These are phyloP conservation scores for Callinectes sapidus DNA, from an alignment of 2,888 invertebrate genomes.

Conservation along the genomic window DNA sequence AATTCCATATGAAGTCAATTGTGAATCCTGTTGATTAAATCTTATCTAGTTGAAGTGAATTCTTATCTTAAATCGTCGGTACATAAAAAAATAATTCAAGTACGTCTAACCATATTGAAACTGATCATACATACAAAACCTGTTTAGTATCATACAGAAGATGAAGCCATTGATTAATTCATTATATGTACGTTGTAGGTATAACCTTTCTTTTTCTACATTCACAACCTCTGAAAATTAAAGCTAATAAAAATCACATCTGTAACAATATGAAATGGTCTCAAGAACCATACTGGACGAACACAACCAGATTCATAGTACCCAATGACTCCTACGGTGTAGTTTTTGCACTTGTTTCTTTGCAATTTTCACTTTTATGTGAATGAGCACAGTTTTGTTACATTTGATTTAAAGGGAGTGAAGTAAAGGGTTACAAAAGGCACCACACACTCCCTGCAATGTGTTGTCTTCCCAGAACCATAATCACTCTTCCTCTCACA, in stretches of 20 bases:
- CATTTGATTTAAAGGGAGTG: neutral
- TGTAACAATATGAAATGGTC: neutral
- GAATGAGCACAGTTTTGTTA: neutral
- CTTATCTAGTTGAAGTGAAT: neutral
- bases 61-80: neutral
- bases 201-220: neutral
- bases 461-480: neutral
- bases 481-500: neutral
- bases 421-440: slow-evolving; percentile 13
- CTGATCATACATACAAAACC: neutral
- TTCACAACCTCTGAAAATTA: slow-evolving; percentile 6
- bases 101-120: neutral
- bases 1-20: neutral
- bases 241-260: slow-evolving; percentile 6
- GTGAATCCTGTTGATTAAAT: neutral
- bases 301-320: neutral
- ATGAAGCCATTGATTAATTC: neutral
- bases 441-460: slow-evolving; percentile 11
- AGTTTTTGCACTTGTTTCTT: neutral
- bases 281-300: neutral
- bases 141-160: neutral
- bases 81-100: neutral
- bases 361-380: neutral
- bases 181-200: neutral
- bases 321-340: neutral